Evolutionary conservation across 2,888 invertebrate genomes (phyloP).

Genomic region (Sesia bembeciformis): DNA sequence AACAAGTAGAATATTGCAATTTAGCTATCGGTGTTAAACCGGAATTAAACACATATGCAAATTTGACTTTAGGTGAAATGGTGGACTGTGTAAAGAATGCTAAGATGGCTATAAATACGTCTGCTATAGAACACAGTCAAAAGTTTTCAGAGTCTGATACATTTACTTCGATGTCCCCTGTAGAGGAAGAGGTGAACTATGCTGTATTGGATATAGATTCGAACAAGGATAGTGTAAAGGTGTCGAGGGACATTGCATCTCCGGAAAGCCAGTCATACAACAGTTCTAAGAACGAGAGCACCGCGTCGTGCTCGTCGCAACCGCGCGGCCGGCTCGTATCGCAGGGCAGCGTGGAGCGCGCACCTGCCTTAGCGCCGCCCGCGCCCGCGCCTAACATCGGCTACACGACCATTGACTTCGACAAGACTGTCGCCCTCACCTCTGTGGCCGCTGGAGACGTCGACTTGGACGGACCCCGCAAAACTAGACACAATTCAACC

Average conservation of each 20-base stretch:
- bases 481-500: conserved; percentile 88
- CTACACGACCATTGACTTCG: conserved; percentile 95
- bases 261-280: conserved; percentile 44
- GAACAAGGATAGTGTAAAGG: conserved; percentile 48
- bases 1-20: conserved; percentile 57
- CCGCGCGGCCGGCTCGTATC: conserved; percentile 40
- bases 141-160: conserved; percentile 63
- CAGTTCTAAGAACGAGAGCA: conserved; percentile 45
- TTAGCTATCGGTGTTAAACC: conserved; percentile 36
- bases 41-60: conserved; percentile 57
- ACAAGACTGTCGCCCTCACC: conserved; percentile 92
- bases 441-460: conserved; percentile 83
- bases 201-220: conserved; percentile 84
- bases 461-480: conserved; percentile 82
- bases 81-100: conserved; percentile 38
- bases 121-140: conserved; percentile 31
- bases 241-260: conserved; percentile 31
- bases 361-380: conserved; percentile 17
- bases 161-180: conserved; percentile 52
- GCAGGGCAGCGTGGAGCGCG: conserved; percentile 47
- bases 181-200: conserved; percentile 79
- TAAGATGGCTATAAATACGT: conserved; percentile 27
- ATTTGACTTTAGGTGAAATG: conserved; percentile 50
- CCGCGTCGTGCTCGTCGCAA: conserved; percentile 38
- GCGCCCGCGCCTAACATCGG: conserved; percentile 76